These are phyloP conservation scores for Drosophila formosana DNA, from an alignment of 2,888 invertebrate species.

Conservation along the genomic window DNA sequence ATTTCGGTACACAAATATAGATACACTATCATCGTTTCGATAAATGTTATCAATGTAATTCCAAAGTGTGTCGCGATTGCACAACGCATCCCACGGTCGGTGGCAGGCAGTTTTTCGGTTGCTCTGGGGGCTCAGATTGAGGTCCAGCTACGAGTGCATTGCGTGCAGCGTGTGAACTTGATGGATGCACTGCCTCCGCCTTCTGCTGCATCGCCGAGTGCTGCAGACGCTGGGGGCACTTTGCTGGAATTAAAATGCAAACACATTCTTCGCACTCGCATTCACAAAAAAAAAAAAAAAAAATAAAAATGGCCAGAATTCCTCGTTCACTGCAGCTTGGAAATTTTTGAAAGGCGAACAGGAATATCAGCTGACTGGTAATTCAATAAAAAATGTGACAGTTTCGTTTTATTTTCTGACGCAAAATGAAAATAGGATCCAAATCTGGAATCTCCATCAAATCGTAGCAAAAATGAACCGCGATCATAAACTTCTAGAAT, in stretches of 20 bases:
- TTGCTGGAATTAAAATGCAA: constrained; percentile 66
- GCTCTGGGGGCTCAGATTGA: constrained; percentile 1
- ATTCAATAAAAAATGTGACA: constrained; percentile 1
- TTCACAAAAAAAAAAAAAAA: background rate
- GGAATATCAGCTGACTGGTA: background rate
- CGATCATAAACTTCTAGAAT: no score
- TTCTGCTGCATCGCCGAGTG: constrained; percentile 16
- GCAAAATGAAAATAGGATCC: background rate
- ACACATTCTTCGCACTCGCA: constrained; percentile 31
- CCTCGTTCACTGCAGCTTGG: background rate
- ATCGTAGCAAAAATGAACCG: no score
- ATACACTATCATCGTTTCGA: background rate
- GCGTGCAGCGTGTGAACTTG: constrained; percentile 75
- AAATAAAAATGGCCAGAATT: background rate
- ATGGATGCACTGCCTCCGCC: constrained; percentile 76
- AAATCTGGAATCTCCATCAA: no score
- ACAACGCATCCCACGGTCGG: constrained; percentile 30
- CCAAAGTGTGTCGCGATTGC: background rate
- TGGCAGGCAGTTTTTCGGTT: constrained; percentile 5
- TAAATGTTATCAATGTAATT: constrained; percentile 2
- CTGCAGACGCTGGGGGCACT: constrained; percentile 60
- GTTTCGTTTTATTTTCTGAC: background rate
- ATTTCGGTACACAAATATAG: background rate
- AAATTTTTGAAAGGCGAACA: background rate
- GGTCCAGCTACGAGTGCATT: constrained; percentile 27